Base-by-base conservation (phyloP, 2,888 invertebrate genomes). In the Heliconius ethilla region DNA sequence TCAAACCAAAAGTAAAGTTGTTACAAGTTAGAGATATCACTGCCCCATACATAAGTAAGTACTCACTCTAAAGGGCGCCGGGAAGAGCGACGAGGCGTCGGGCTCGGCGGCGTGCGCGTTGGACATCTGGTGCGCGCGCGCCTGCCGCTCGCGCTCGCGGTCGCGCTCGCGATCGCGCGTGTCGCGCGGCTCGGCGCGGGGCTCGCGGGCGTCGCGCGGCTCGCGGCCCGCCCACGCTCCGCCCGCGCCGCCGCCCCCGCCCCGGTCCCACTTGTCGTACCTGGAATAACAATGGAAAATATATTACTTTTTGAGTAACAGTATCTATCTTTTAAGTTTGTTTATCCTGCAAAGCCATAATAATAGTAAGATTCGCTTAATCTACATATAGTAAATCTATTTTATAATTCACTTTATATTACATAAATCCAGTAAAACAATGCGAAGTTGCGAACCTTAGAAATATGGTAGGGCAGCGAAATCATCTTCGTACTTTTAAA, bases 121-220 rank as follows among this genome's bases (percentile, higher is more conserved):
- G 88, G 96, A 96, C 95, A 96, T 96, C 95, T 96, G 96, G 94
- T 96, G 96, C 89, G 96, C 96, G 91, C 97, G 96, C 92, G 96
- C 96, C 93, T 96, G 96, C 87, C 96, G 95, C 93, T 97, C 96
- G 95, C 96, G 96, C 95, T 97, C 97, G 85, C 97, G 96, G 91
- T 96, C 96, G 90, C 96, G 96, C 93, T 96, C 96, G 93, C 97
- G 96, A 91, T 96, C 96, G 86, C 92, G 92, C 83, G 79, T 85
- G 83, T 86, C 87, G 70, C 86, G 85, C 82, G 82, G 78, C 74
- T 83, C 82, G 81, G 86, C 87, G 84, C 89, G 88, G 82, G 87
- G 87, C 84, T 88, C 87, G 84, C 85, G 86, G 80, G 87, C 86
- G 80, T 80, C 90, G 87, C 86, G 90, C 84, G 86, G 86, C 86